Percentiles rank a stretch among this genome's conserved stretches.
Conservation (phyloP, 2,113 vertebrate species). For the Haplochromis vanheusdeni region DNA sequence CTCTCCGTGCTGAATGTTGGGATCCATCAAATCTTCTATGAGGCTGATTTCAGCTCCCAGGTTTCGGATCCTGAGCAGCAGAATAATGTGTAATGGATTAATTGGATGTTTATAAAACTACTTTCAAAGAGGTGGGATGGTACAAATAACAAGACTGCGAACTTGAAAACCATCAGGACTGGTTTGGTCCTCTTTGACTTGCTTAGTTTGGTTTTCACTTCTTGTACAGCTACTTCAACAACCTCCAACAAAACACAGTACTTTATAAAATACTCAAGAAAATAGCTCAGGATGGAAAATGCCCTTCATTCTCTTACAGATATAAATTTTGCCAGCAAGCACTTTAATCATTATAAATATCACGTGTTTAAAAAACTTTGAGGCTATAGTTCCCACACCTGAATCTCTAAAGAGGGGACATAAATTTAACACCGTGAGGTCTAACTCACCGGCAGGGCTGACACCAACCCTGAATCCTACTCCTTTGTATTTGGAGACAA, state of each 20-base stretch:
- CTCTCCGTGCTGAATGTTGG: conserved; percentile 89
- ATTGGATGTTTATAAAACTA: not conserved
- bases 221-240: not conserved
- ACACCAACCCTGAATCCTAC: not conserved
- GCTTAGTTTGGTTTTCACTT: not conserved
- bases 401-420: not conserved
- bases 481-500: not conserved
- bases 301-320: not conserved
- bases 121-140: not conserved
- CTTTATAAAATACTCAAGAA: not conserved
- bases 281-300: not conserved
- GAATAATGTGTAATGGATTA: not conserved
- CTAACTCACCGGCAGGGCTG: accelerated
- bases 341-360: not conserved
- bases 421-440: not conserved
- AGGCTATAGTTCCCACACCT: not conserved
- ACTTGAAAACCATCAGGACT: not conserved
- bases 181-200: not conserved
- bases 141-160: not conserved
- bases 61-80: conserved; percentile 83
- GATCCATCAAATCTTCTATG: conserved; percentile 95
- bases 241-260: not conserved
- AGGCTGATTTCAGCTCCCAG: conserved; percentile 91
- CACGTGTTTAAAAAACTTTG: not conserved
- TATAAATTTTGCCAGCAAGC: accelerated